Percentiles rank a stretch among this genome's conserved stretches.
Evolutionary conservation across 2,888 invertebrate species (phyloP).

Genomic region (Actias luna): DNA sequence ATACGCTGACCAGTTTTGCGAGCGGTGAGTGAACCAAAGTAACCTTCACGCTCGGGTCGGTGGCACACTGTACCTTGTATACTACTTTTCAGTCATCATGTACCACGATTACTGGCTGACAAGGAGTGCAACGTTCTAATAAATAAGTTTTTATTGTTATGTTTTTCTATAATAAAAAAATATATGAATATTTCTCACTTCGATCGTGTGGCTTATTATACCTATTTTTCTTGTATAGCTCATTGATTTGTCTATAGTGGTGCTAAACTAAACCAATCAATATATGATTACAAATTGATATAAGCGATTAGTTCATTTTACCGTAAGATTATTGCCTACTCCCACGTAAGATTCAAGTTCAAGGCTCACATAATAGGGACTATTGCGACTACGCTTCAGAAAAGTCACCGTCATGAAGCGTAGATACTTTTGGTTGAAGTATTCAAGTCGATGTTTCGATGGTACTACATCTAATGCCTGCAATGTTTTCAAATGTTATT

Average conservation of each 20-base stretch:
- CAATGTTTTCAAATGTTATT: not conserved
- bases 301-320: conserved; percentile 11
- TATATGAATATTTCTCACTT: no score
- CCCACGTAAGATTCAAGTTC: conserved; percentile 21
- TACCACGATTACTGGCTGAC: no score
- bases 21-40: no score
- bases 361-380: conserved; percentile 32
- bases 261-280: not conserved
- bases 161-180: no score
- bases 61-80: no score
- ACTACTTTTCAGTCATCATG: no score
- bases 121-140: no score
- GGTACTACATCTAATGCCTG: conserved; percentile 32
- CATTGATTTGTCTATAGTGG: not conserved
- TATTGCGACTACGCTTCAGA: conserved; percentile 28
- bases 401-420: conserved; percentile 25
- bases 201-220: no score
- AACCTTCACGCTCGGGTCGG: no score
- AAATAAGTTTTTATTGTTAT: no score
- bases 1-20: no score
- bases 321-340: conserved; percentile 33
- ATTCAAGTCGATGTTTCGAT: conserved; percentile 32
- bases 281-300: not conserved
- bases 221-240: no score
- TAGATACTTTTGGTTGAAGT: conserved; percentile 29